Base-by-base conservation (phyloP, 2,113 vertebrate species). In the Cavia aperea region DNA sequence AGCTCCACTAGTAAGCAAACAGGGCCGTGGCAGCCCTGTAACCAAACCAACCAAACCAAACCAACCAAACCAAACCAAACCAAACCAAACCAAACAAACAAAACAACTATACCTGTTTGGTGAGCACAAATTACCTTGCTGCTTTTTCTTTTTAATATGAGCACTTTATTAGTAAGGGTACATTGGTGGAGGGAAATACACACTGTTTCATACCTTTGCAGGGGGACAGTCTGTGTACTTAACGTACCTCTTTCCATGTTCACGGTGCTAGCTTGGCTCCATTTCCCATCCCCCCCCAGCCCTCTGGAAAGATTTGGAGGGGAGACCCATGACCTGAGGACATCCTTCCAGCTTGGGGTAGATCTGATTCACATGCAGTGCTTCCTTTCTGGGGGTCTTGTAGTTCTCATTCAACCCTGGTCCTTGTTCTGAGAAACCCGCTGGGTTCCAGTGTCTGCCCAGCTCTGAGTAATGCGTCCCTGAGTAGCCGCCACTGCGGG, bases 261-360 rank as follows among this genome's bases (percentile, higher is more conserved):
- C 7, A 13, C 15, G 15, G 39, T 0, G 0, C 2, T 36, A 29
- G 33, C 0, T 1, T 1, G 16, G 10, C 31, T 49, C 7, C 23
- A 1, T 23, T 7, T 13, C 56, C 36, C 33, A 1, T 1, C 12
- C 60, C 60, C 33, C 23, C 15, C 0, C 9, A 7, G 6, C 0
- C 0, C 36, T 11, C 62, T 12, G 5, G 2, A 16, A 7, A 60
- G 21, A 24, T 23, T 66, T 60, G 46, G 24, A 54, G 63, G 46
- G 26, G 26, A 49, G 33, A 2, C 14, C 77, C 2, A 0, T 13
- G n/a, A 5, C 39, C 21, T 3, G 23, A 31, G 51, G 54, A 5
- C 19, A 16, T 3, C 31, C 21, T 39, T 15, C 19, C 6, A 5
- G 39, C 56, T 70, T 5, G 26, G 26, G 33, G 14, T 1, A 4